Evolutionary conservation across 2,888 invertebrate species (phyloP).

Genomic region (Hydropsyche betteni): DNA sequence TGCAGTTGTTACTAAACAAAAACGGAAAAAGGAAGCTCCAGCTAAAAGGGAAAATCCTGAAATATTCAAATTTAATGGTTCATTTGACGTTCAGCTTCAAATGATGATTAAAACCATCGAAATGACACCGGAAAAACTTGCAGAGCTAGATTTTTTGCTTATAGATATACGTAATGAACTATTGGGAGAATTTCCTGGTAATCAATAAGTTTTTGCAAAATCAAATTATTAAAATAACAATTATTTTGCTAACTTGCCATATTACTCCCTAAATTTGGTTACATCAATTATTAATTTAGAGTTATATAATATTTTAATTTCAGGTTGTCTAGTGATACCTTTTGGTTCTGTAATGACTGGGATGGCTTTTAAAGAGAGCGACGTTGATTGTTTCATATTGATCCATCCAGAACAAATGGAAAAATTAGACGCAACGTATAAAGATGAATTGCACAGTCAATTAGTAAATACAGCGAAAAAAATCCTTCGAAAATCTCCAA

Average conservation of each 20-base stretch:
- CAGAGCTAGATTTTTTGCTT: background rate
- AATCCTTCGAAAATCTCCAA: conserved; percentile 58
- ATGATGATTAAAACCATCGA: background rate
- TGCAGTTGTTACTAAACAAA: background rate
- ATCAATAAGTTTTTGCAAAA: no score
- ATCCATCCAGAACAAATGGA: conserved; percentile 56
- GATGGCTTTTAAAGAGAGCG: conserved; percentile 74
- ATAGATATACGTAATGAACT: background rate
- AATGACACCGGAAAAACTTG: background rate
- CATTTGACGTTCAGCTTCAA: conserved; percentile 1
- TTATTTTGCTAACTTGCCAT: no score
- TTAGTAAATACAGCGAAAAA: conserved; percentile 57
- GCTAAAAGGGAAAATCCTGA: background rate
- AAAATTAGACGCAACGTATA: conserved; percentile 51
- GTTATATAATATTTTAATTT: conserved; percentile 44
- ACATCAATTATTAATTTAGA: background rate
- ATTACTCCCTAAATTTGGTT: no score
- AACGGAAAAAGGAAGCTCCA: background rate
- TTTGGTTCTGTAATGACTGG: conserved; percentile 82
- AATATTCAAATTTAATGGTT: background rate
- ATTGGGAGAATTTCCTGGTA: conserved; percentile 7
- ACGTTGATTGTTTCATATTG: conserved; percentile 76
- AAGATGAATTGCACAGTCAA: conserved; percentile 50
- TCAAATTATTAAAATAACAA: no score
- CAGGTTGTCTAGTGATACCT: conserved; percentile 63